These are phyloP conservation scores for Thelaira solivaga DNA, from an alignment of 2,888 invertebrate genomes.

Conservation along the genomic window DNA sequence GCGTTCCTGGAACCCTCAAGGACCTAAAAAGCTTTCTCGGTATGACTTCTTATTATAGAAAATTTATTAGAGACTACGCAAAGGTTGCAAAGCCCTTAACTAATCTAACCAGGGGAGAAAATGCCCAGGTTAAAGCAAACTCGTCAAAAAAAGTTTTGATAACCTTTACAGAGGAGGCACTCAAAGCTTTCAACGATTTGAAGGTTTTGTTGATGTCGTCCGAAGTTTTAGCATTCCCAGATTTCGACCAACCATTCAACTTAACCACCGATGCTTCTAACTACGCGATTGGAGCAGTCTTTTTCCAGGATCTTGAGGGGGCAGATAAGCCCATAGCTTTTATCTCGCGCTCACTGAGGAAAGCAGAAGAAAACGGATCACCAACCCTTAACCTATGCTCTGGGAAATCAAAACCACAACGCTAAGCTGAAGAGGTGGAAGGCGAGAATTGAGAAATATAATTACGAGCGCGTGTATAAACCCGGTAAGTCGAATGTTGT, in stretches of 20 bases:
- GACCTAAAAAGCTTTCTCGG: slow-evolving; percentile 53
- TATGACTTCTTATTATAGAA: slow-evolving; percentile 49
- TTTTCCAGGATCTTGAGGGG: slow-evolving; percentile 32
- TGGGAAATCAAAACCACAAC: too few relatives aligned
- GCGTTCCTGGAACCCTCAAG: slow-evolving; percentile 45
- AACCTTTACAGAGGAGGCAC: slow-evolving; percentile 21
- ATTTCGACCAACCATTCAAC: too few relatives aligned
- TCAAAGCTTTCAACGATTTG: slow-evolving; percentile 51
- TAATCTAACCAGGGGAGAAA: slow-evolving; percentile 56
- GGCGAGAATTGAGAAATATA: too few relatives aligned
- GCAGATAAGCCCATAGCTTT: slow-evolving; percentile 2
- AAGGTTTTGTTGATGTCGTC: too few relatives aligned
- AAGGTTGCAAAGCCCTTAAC: slow-evolving; percentile 60
- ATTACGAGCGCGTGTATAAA: too few relatives aligned
- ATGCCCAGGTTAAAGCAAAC: too few relatives aligned
- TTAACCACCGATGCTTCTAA: slow-evolving; percentile 60
- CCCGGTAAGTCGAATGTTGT: too few relatives aligned
- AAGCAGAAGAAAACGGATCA: too few relatives aligned
- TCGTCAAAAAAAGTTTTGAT: slow-evolving; percentile 51
- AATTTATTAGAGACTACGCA: slow-evolving; percentile 53
- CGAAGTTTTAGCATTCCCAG: too few relatives aligned
- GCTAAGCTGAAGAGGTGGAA: too few relatives aligned
- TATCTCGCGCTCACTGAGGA: slow-evolving; percentile 21
- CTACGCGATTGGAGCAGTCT: slow-evolving; percentile 44
- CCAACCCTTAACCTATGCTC: too few relatives aligned